These are phyloP conservation scores for Erebia ligea DNA, from an alignment of 2,888 invertebrate species.

Conservation along the genomic window DNA sequence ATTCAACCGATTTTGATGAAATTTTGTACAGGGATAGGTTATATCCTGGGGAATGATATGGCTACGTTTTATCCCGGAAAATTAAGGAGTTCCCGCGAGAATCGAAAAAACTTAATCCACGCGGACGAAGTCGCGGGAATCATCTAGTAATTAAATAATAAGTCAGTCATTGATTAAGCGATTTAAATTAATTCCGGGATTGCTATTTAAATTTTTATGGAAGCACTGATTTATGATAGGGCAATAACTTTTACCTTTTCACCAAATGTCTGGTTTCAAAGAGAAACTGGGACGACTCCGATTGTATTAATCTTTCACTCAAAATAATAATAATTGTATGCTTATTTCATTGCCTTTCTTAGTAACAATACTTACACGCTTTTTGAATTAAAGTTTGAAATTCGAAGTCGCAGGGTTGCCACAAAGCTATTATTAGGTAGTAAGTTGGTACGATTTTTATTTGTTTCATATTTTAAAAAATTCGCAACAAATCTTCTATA, in stretches of 20 bases:
- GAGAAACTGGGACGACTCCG: slow-evolving; percentile 37
- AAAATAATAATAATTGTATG: slow-evolving; percentile 43
- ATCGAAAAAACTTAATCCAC: no score
- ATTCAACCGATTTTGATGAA: no score
- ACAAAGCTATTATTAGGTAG: slow-evolving; percentile 12
- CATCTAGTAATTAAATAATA: no score
- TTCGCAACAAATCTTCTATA: no score
- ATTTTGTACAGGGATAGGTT: no score
- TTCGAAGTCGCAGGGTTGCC: slow-evolving; percentile 49
- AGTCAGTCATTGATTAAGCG: background rate
- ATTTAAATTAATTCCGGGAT: slow-evolving; percentile 14
- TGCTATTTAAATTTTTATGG: slow-evolving; percentile 32
- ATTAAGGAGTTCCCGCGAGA: no score
- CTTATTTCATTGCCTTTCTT: slow-evolving; percentile 42
- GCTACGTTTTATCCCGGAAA: no score
- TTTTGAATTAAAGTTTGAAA: slow-evolving; percentile 63
- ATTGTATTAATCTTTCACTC: slow-evolving; percentile 39
- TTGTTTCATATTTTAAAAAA: no score
- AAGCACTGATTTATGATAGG: slow-evolving; percentile 35
- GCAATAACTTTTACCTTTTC: slow-evolving; percentile 40
- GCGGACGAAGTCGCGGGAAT: no score
- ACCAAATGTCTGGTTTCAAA: slow-evolving; percentile 35
- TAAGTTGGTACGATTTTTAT: background rate
- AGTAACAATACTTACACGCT: slow-evolving; percentile 52
- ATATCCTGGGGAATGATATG: no score